Base-by-base conservation (phyloP, 1,140 invertebrate genomes). In the Euwallacea similis region DNA sequence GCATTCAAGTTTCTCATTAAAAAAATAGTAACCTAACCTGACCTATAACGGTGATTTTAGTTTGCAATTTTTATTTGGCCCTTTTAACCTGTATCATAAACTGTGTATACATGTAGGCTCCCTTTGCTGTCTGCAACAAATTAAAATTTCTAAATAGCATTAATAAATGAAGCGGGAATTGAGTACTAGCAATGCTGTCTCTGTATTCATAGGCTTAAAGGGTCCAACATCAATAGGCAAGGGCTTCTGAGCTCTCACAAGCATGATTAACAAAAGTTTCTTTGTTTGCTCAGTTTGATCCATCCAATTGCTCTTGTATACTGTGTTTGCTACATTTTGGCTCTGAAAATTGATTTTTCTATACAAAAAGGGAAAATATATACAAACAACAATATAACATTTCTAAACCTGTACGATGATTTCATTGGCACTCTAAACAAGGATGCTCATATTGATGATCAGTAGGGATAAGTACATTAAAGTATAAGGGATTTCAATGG, bases 271-370 rank as follows among this genome's bases (percentile, higher is more conserved):
- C 16, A 65, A 11, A 11, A 54, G 7, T 21, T 54, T 53, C 15
- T 65, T 65, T 6, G 54, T 54, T 65, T 6, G 54, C 33, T 54
- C 21, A 42, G 46, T 53, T 42, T 65, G 15, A 54, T 41, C 8
- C 15, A 54, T 65, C 63, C 63, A 65, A 42, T 65, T 54, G 33
- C 63, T 53, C 54, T 54, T 46, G 42, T 53, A 65, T 7, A 50
- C 21, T 3, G 16, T 8, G 41, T 41, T 54, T 4, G 63, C 47
- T 11, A 65, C n/a, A 42, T 54, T 65, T 6, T 9, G 21, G 33
- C 63, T 67, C 56, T 67, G 9, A 43, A 60, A 58, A 67, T 42
- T 50, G 2, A 54, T 11, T 50, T n/a, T 33, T 47, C 21, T 33
- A 33, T 33, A 33, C 21, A 33, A 33, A 33, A 33, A 33, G 4